Conservation (phyloP, 2,113 vertebrate genomes). For the Brevimyrus niger region DNA sequence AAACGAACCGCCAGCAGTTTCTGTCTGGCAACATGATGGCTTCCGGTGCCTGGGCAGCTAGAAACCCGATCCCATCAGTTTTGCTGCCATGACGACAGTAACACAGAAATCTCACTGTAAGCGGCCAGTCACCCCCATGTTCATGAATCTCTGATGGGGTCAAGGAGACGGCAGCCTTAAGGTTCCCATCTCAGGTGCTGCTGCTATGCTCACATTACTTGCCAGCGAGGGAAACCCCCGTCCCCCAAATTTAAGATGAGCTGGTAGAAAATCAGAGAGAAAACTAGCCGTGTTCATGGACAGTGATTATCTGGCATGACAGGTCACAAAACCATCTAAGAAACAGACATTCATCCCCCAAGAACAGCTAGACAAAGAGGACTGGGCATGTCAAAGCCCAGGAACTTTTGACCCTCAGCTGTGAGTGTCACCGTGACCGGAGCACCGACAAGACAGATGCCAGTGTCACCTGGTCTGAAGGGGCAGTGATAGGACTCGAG, state of each 20-base stretch:
- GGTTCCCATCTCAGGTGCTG: background rate
- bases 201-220: background rate
- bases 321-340: background rate
- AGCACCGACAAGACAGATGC: background rate
- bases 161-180: background rate
- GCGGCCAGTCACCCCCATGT: background rate
- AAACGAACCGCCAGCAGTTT: background rate
- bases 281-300: background rate
- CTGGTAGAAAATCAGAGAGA: background rate
- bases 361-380: background rate
- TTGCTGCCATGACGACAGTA: background rate
- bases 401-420: background rate
- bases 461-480: background rate
- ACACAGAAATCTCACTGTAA: background rate
- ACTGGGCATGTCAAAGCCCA: background rate
- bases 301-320: background rate
- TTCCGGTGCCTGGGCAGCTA: background rate
- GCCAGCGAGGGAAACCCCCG: background rate
- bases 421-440: background rate
- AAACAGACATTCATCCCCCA: background rate
- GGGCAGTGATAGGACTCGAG: background rate
- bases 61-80: background rate
- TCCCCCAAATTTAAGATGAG: background rate
- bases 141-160: background rate
- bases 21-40: background rate